Base-by-base conservation (phyloP, 2,113 vertebrate genomes). In the cat (Felis catus) region DNA sequence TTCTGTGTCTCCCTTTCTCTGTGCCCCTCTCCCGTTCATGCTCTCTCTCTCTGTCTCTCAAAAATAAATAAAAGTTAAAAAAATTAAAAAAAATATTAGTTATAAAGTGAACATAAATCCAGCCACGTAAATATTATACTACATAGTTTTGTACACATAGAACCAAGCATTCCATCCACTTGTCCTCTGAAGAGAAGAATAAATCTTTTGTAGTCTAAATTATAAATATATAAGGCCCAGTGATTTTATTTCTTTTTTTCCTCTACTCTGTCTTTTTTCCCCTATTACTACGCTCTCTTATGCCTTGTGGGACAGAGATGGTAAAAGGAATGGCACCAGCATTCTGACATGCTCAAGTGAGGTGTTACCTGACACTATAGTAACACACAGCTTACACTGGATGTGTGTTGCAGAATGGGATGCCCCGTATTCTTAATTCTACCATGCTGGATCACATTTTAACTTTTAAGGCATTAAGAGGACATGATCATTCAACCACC, bases 91-190 rank as follows among this genome's bases (percentile, higher is more conserved):
- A 45, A 58, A 61, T 65, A 89, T 88, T 71, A 85, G 66, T 95
- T 65, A 78, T 36, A 93, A 83, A 92, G 31, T 41, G 11, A 88
- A 71, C 15, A 36, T 53, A 51, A 94, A 84, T 88, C 95, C 45
- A 91, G 25, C 1, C 74, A 71, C 12, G 5, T 84, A 39, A 73
- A 84, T 58, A 10, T 31, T 80, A 73, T 33, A 45, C 61, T 36
- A 23, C 29, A 68, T 5, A 81, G 2, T 70, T 74, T 68, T 81
- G 1, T 58, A 45, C 74, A 33, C 65, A 65, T 21, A 82, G 63
- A 74, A 78, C 41, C 58, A 89, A 58, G 13, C n/a, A 1, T 74
- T 90, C 66, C n/a, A 16, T 36, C 65, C 10, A 80, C 73, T 87
- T 85, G 82, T 25, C n/a, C 7, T 95, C 41, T 90, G 45, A 84